A percentile compares a stretch with the other conserved stretches of the same genome.
Evolutionary conservation across 1,140 invertebrate genomes (phyloP).

Genomic region (Drosophila kikkawai): DNA sequence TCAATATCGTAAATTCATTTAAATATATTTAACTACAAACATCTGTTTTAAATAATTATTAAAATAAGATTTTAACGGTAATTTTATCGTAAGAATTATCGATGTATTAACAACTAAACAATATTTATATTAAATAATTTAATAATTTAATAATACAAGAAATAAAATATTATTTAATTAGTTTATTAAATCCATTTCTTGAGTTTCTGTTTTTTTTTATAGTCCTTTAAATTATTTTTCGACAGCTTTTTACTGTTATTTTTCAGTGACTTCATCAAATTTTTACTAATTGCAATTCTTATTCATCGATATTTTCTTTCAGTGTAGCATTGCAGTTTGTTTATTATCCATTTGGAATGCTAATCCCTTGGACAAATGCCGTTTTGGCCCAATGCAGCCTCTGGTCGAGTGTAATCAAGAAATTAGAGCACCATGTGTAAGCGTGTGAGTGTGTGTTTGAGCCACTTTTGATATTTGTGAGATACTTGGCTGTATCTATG

Average conservation of each 20-base stretch:
- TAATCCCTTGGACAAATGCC: constrained; percentile 67
- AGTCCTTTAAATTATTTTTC: no score
- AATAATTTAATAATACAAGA: no score
- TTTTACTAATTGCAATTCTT: background rate
- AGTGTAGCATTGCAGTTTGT: constrained; percentile 49
- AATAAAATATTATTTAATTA: no score
- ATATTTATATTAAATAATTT: no score
- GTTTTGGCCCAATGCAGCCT: constrained; percentile 39
- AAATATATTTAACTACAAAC: background rate
- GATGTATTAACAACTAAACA: no score
- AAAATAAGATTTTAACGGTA: no score
- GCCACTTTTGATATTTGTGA: constrained; percentile 26
- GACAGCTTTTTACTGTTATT: no score
- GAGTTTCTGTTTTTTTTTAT: no score
- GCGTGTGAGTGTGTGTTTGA: constrained; percentile 5
- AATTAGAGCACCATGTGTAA: constrained; percentile 63
- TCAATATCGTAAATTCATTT: background rate
- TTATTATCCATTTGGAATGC: constrained; percentile 61
- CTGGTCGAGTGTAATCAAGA: constrained; percentile 71
- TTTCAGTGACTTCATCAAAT: background rate
- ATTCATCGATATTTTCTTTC: background rate
- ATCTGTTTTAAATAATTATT: no score
- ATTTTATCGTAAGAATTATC: no score
- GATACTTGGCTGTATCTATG: constrained; percentile 27
- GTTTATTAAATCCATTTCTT: no score